These are phyloP conservation scores for Pogonocichla stellata DNA, from an alignment of 2,113 vertebrate genomes.

Conservation along the genomic window DNA sequence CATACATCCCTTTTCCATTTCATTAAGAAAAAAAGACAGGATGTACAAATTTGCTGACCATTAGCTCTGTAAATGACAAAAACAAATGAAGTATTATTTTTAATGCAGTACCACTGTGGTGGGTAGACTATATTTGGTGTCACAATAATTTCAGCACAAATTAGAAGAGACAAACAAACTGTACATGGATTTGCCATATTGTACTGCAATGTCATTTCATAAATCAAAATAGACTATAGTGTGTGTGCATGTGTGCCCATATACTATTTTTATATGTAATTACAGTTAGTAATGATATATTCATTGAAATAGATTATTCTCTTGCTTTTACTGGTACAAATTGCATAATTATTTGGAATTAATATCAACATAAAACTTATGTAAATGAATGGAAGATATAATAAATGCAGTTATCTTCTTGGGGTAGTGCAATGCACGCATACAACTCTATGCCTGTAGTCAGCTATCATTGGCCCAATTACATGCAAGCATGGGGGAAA, in stretches of 20 bases:
- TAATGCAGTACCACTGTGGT: constrained; percentile 33
- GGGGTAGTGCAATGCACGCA: neutral
- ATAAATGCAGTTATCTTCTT: neutral
- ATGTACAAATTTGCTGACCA: constrained; percentile 75
- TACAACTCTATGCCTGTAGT: neutral
- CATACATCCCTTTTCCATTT: constrained; percentile 76
- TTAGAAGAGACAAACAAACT: constrained; percentile 59
- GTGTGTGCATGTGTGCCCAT: neutral
- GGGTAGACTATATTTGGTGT: constrained; percentile 13
- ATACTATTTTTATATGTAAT: constrained; percentile 4
- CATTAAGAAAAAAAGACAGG: constrained; percentile 73
- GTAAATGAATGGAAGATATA: neutral
- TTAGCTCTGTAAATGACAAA: constrained; percentile 72
- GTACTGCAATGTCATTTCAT: neutral
- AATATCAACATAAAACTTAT: neutral
- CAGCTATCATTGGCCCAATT: neutral
- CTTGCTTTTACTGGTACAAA: neutral
- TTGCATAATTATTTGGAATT: constrained; percentile 31
- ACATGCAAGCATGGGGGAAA: neutral
- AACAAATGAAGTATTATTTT: constrained; percentile 64
- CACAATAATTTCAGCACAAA: constrained; percentile 47
- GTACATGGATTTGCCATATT: constrained; percentile 41
- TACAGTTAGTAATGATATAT: neutral
- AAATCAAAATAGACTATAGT: constrained; percentile 14
- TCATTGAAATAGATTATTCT: neutral